These are phyloP conservation scores for Hydractinia symbiolongicarpus DNA, from an alignment of 30 jellyfish, hydroid and myxozoan species.

Conservation along the genomic window DNA sequence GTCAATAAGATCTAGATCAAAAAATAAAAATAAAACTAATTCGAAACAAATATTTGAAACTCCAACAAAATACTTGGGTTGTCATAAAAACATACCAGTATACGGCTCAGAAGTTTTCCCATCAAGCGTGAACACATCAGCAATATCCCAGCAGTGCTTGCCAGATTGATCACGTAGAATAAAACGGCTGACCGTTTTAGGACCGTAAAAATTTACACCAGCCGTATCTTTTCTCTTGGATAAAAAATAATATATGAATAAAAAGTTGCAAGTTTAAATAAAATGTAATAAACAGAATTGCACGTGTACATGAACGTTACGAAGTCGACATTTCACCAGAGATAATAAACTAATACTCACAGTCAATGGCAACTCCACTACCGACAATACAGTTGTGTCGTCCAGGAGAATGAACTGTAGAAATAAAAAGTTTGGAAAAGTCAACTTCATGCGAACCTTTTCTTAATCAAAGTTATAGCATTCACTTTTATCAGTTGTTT, in stretches of 20 bases:
- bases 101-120: no score
- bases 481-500: no score
- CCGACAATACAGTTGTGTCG: constrained; percentile 65
- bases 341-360: constrained; percentile 23
- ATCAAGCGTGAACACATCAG: constrained; percentile 41
- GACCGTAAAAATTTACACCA: constrained; percentile 12
- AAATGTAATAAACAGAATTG: neutral
- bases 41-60: no score
- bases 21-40: no score
- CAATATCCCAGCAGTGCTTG: constrained; percentile 88
- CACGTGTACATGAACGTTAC: neutral
- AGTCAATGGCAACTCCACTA: constrained; percentile 63
- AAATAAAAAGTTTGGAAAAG: neutral
- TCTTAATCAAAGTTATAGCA: no score
- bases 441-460: no score
- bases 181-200: constrained; percentile 62
- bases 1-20: neutral
- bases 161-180: constrained; percentile 89
- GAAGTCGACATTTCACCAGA: neutral
- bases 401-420: constrained; percentile 65
- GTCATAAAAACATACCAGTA: no score
- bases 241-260: neutral
- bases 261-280: neutral
- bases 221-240: neutral
- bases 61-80: no score